Evolutionary conservation across 2,797 vertebrate species (phyloP).

Genomic region (Tokudaia muenninki): DNA sequence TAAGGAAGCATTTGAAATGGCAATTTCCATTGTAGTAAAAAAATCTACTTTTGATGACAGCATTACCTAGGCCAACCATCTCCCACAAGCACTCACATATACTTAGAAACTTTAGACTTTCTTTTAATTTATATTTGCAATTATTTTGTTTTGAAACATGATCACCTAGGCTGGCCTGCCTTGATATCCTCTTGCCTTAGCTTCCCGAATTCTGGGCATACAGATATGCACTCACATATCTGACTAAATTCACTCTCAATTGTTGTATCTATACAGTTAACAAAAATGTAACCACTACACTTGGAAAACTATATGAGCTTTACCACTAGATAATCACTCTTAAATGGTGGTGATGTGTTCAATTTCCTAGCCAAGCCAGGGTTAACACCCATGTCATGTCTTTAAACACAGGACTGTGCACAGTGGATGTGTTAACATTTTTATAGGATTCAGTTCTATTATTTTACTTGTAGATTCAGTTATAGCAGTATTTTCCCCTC

Average conservation of each 20-base stretch:
- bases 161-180: neutral
- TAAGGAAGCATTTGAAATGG: constrained; percentile 7
- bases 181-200: neutral
- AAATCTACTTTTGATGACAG: neutral
- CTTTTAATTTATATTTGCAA: constrained; percentile 69
- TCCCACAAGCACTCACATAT: neutral
- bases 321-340: constrained; percentile 66
- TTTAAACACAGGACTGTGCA: constrained; percentile 46
- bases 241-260: constrained; percentile 49
- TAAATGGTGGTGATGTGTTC: constrained; percentile 47
- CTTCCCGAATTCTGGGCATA: neutral
- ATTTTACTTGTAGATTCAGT: constrained; percentile 62
- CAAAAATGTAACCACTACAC: constrained; percentile 49
- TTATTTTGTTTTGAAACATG: constrained; percentile 19
- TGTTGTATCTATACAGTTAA: constrained; percentile 56
- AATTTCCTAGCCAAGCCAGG: constrained; percentile 47
- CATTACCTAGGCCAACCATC: constrained; percentile 33
- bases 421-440: constrained; percentile 66
- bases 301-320: constrained; percentile 53
- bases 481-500: constrained; percentile 43
- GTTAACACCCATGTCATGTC: constrained; percentile 51
- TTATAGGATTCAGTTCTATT: constrained; percentile 63
- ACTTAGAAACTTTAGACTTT: constrained; percentile 44
- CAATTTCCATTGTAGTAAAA: constrained; percentile 14
- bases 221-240: neutral